A percentile compares a stretch with the other conserved stretches of the same genome.
Evolutionary conservation across 2,113 vertebrate species (phyloP).

Genomic region (Calidris pugnax): DNA sequence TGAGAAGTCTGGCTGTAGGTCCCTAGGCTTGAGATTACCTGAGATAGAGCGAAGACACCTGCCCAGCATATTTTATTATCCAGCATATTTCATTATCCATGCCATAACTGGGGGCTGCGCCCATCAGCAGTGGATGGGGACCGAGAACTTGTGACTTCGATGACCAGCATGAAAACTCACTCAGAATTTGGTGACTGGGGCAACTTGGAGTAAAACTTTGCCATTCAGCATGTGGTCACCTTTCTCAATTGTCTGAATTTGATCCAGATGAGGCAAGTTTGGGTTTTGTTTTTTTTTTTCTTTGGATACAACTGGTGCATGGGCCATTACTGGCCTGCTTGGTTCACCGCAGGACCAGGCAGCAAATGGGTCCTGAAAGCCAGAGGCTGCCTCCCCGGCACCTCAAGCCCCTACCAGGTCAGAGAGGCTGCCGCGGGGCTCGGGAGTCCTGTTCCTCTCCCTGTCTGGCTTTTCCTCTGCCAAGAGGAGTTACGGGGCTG

Average conservation of each 20-base stretch:
- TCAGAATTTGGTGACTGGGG: not conserved
- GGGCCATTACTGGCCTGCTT: not conserved
- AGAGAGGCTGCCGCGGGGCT: not conserved
- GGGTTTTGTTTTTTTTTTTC: not conserved
- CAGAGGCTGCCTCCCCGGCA: accelerated
- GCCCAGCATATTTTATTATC: not conserved
- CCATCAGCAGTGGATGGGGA: not conserved
- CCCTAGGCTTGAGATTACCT: not conserved
- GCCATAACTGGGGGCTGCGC: not conserved
- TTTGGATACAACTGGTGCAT: accelerated
- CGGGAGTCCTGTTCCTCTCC: not conserved
- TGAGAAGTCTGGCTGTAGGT: not conserved
- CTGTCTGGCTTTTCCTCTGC: not conserved
- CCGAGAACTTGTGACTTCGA: not conserved
- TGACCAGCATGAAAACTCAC: not conserved
- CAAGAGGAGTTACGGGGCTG: not conserved
- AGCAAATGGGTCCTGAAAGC: not conserved
- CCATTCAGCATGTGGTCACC: accelerated
- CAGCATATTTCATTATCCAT: accelerated
- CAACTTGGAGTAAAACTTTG: accelerated
- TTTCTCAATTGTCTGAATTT: not conserved
- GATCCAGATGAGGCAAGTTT: not conserved
- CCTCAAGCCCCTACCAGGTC: accelerated
- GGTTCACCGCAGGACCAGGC: not conserved
- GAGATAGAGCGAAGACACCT: accelerated